Evolutionary conservation across 1,140 invertebrate genomes (phyloP).

Genomic region (Neelides sp.): DNA sequence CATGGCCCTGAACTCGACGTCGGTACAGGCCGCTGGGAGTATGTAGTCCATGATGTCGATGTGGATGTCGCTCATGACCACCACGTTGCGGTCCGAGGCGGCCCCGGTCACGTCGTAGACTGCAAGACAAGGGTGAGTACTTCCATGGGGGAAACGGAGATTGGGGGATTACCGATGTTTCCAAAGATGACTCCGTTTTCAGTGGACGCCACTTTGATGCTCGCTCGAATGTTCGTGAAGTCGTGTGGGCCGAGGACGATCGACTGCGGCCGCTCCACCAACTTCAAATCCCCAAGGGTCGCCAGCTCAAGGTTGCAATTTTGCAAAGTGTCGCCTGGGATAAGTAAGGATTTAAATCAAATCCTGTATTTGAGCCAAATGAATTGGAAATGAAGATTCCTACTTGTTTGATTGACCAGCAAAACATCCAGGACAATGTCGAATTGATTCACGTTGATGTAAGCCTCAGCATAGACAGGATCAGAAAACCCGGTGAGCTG

Average conservation of each 20-base stretch:
- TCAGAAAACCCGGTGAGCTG: conserved; percentile 99
- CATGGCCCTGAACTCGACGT: conserved; percentile 94
- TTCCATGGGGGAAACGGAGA: neutral
- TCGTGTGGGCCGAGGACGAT: conserved; percentile 90
- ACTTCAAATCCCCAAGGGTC: conserved; percentile 90
- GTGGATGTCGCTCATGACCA: conserved; percentile 97
- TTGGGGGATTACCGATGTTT: conserved; percentile 68
- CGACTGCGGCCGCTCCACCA: conserved; percentile 93
- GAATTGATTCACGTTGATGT: conserved; percentile 98
- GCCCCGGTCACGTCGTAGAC: conserved; percentile 92
- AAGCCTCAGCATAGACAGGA: conserved; percentile 97
- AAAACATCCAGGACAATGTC: conserved; percentile 94
- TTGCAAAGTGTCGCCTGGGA: conserved; percentile 74
- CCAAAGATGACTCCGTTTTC: conserved; percentile 99
- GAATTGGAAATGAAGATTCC: conserved; percentile 13
- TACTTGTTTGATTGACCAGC: conserved; percentile 92
- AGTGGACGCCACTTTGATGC: conserved; percentile 87
- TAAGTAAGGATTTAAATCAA: conserved; percentile 1
- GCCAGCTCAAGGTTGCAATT: conserved; percentile 96
- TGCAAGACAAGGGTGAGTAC: conserved; percentile 35
- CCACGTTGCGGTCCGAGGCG: conserved; percentile 85
- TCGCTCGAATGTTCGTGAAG: conserved; percentile 96
- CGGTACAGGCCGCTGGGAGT: conserved; percentile 86
- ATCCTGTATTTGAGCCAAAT: neutral
- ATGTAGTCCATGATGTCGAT: conserved; percentile 99